Conservation (phyloP, 1,140 invertebrate genomes). For the Nymphalis io region DNA sequence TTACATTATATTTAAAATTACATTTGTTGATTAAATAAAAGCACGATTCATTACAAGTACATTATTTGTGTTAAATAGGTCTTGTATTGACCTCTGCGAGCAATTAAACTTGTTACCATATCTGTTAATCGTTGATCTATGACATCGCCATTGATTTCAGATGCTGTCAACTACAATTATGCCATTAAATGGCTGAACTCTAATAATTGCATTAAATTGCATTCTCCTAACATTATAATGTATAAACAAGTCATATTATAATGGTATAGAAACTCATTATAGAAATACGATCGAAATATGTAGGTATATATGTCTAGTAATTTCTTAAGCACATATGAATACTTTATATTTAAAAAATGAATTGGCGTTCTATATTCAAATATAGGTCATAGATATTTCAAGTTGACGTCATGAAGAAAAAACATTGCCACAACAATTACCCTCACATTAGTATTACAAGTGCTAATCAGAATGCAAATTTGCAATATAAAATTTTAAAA, state of each 20-base stretch:
- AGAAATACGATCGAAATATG: no score
- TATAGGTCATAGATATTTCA: no score
- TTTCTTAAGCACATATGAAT: no score
- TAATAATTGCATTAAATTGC: conserved; percentile 39
- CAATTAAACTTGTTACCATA: conserved; percentile 21
- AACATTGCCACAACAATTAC: no score
- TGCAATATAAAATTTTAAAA: conserved; percentile 4
- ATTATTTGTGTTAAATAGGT: not conserved
- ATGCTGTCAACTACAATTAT: conserved; percentile 36
- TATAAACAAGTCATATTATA: not conserved
- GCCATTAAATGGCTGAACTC: conserved; percentile 29
- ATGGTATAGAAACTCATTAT: not conserved
- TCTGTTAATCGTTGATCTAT: conserved; percentile 34
- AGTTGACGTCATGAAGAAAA: no score
- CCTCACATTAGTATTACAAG: not conserved
- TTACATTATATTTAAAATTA: not conserved
- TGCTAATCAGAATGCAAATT: not conserved
- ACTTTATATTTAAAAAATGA: not conserved
- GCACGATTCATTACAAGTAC: no score
- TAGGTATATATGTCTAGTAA: no score
- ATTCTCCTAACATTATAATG: conserved; percentile 7
- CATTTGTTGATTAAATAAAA: not conserved
- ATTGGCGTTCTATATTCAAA: not conserved
- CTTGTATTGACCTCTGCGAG: conserved; percentile 6
- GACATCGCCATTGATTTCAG: conserved; percentile 40